Evolutionary conservation across 1,140 invertebrate genomes (phyloP), one percentile per base, ranked within the genome.

Genomic region (Meteorus sp.): DNA sequence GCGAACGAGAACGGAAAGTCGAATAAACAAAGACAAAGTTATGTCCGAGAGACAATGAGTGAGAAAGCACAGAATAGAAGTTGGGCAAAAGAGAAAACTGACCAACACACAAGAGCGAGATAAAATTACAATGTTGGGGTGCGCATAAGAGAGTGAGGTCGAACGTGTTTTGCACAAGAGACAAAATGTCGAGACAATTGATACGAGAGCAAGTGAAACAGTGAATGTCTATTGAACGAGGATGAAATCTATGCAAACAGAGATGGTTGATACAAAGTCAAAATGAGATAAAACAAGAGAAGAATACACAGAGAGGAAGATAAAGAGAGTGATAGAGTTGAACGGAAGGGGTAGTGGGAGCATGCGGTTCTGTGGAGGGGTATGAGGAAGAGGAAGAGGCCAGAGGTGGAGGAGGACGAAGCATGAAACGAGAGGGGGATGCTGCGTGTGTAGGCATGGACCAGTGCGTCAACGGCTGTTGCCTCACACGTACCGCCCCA

Each of bases 381-480:
- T 70, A 59, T 62, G 65, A 68, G 71, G 63, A 67, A 61, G 60
- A 63, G 44, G 55, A 62, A 53, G 41, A 39, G 29, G 61, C 64
- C 61, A 37, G 61, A 63, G 61, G 57, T 59, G 50, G 60, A 53
- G 65, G 64, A 45, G 63, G 65, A 55, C 52, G 43, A 29, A 65
- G 68, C 62, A 64, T 19, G 65, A 65, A 37, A 41, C 41, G 25
- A 52, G 69, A 75, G 73, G 76, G 74, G 77, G 77, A 78, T 79
- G 75, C 75, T 76, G 77, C 75, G 76, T 80, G 76, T 77, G 76
- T 79, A 73, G 78, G 76, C 78, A 80, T 80, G 77, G 77, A 79
- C 77, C 79, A 81, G 78, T 80, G 77, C 77, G 77, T 80, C 77
- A 79, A 79, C 78, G 76, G 74, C 77, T 78, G 73, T 78, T 79